Base-by-base conservation (phyloP, 2,113 vertebrate species). In the Perca flavescens region DNA sequence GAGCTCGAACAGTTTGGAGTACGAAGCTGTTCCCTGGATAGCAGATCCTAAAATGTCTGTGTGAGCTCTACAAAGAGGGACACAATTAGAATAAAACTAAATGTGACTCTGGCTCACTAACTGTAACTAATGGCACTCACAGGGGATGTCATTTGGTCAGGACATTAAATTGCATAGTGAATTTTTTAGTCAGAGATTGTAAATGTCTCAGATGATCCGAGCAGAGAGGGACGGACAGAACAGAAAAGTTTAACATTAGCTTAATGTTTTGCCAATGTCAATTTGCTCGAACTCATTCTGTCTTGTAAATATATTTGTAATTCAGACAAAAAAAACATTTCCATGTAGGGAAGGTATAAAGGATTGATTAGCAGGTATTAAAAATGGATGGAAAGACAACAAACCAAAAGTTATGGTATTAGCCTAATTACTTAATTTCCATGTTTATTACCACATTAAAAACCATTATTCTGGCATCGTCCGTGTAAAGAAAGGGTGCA, bases 181-280 rank as follows among this genome's bases (percentile, higher is more conserved):
- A 31, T 28, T 40, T 81, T 62, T 65, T 28, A 75, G 82, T 63
- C 86, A 73, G 75, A 82, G 73, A 77, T 71, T 65, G 58, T 64
- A 52, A 50, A 11, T n/a, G 58, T 83, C 73, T 71, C 66, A 21
- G 58, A 60, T 64, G 80, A 71, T 46, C 80, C 17, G 58, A 76
- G 80, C 10, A 10, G 9, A 11, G 40, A 10, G 10, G 40, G 40
- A 43, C 40, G 11, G 40, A 43, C 9, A 2, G 40, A 43, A 43
- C 40, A 43, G 40, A 11, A 43, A 43, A 43, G 40, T 2, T 43
- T 11, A 11, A 43, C 40, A 43, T 40, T 40, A 10, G 40, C 8
- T 43, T 43, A 11, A 43, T 43, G 46, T 65, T 49, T 74, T 74
- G n/a, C 31, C 61, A 14, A 50, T 61, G 62, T 7, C 3, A 22